A percentile compares a stretch with the other conserved stretches of the same genome.
These are phyloP conservation scores for Drosophila seclusa DNA, from an alignment of 2,888 invertebrate species.

Conservation along the genomic window DNA sequence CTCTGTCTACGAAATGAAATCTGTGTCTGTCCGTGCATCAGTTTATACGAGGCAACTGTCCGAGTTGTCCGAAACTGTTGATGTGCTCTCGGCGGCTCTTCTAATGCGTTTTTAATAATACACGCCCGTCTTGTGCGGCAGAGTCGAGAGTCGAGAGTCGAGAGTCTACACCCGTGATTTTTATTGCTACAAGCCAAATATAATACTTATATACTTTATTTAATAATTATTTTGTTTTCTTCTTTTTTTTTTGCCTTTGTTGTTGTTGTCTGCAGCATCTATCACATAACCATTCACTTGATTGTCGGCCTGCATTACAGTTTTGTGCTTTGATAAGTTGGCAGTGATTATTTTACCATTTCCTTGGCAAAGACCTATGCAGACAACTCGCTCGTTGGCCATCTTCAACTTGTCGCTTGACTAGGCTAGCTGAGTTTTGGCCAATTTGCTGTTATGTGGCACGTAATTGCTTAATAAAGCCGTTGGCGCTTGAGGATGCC, in stretches of 20 bases:
- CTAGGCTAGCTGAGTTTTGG: conserved; percentile 53
- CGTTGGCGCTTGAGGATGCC: conserved; percentile 39
- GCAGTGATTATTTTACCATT: conserved; percentile 77
- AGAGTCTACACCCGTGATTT: conserved; percentile 5
- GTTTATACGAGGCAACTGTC: conserved; percentile 67
- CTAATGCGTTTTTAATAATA: conserved; percentile 85
- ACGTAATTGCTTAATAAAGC: conserved; percentile 76
- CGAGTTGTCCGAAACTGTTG: conserved; percentile 39
- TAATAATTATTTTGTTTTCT: not conserved
- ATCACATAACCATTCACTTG: conserved; percentile 40
- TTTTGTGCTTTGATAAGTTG: conserved; percentile 77
- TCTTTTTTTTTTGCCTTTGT: conserved; percentile 1
- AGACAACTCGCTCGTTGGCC: conserved; percentile 40
- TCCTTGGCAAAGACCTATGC: conserved; percentile 52
- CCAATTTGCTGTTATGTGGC: conserved; percentile 61
- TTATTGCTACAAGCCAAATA: conserved; percentile 15
- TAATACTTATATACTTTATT: conserved; percentile 11
- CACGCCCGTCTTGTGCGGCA: conserved; percentile 80
- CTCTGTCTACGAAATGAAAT: not conserved
- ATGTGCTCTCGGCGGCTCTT: conserved; percentile 71
- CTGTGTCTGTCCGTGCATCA: conserved; percentile 45
- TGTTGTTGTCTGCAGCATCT: conserved; percentile 30
- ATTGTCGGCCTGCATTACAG: conserved; percentile 65
- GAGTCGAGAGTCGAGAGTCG: not conserved
- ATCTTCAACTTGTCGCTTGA: conserved; percentile 33